Conservation (phyloP, 2,888 invertebrate species). For the Dastarcus helophoroides region DNA sequence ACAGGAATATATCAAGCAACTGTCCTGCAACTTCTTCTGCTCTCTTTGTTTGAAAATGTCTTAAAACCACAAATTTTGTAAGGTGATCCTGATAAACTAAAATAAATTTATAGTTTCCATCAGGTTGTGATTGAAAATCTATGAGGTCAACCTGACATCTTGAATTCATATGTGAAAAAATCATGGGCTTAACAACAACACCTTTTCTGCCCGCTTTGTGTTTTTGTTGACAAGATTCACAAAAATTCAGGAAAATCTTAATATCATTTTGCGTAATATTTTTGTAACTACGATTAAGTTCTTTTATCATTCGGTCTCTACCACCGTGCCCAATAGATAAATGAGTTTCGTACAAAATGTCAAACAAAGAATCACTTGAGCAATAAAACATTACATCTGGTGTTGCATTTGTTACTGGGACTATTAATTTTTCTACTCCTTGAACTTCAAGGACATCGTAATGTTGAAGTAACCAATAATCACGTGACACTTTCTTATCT, state of each 20-base stretch:
- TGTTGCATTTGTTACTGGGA: neutral
- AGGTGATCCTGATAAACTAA: constrained; percentile 31
- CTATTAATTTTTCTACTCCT: constrained; percentile 3
- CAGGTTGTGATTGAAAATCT: constrained; percentile 27
- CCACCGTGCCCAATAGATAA: constrained; percentile 7
- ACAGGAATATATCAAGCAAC: constrained; percentile 29
- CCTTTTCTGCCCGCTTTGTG: no score
- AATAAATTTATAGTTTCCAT: constrained; percentile 28
- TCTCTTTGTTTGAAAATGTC: constrained; percentile 26
- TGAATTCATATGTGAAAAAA: constrained; percentile 19
- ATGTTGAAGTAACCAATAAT: constrained; percentile 2
- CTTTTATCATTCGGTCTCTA: constrained; percentile 9
- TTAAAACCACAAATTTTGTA: constrained; percentile 31
- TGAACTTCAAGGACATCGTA: constrained; percentile 1
- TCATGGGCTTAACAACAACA: no score
- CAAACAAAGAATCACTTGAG: constrained; percentile 6
- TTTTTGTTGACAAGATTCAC: constrained; percentile 6
- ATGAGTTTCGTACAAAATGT: constrained; percentile 8
- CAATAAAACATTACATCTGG: constrained; percentile 1
- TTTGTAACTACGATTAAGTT: constrained; percentile 6
- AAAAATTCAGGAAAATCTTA: constrained; percentile 9
- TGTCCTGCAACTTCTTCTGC: constrained; percentile 28
- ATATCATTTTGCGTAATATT: constrained; percentile 10
- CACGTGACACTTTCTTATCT: constrained; percentile 1
- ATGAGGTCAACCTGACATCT: constrained; percentile 31